Conservation (phyloP, 2,113 vertebrate genomes). For the Marmota flaviventris region DNA sequence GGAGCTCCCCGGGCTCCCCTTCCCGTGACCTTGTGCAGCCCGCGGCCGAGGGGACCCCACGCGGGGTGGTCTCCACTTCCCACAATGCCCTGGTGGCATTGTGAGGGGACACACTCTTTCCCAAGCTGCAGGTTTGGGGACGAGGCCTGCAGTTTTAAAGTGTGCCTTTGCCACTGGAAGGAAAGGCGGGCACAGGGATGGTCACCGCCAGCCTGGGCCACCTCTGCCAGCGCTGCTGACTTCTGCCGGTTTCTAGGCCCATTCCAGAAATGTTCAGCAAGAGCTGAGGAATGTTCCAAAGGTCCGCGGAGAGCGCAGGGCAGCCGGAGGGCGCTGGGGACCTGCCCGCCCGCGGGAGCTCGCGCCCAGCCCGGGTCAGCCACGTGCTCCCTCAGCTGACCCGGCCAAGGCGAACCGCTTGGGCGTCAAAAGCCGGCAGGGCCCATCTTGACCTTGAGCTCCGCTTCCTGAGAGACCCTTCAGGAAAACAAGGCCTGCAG, state of each 20-base stretch:
- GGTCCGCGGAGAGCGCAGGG: slow-evolving; percentile 71
- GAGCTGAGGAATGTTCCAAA: slow-evolving; percentile 89
- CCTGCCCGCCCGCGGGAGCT: slow-evolving; percentile 76
- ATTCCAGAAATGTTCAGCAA: slow-evolving; percentile 86
- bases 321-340: slow-evolving; percentile 48
- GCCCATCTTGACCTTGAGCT: slow-evolving; percentile 84
- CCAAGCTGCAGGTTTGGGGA: slow-evolving; percentile 41
- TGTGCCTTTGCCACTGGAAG: fast-evolving
- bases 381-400: slow-evolving; percentile 86
- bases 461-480: slow-evolving; percentile 71
- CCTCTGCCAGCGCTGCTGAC: slow-evolving; percentile 83
- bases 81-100: neutral
- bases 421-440: slow-evolving; percentile 57
- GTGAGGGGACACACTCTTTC: neutral
- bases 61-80: neutral
- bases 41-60: fast-evolving
- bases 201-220: neutral
- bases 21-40: neutral
- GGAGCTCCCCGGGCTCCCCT: neutral
- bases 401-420: slow-evolving; percentile 74
- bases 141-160: neutral
- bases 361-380: slow-evolving; percentile 72
- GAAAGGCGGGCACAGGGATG: neutral
- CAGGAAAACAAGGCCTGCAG: neutral
- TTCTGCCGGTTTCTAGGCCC: slow-evolving; percentile 86